Percentiles rank a stretch among this genome's conserved stretches.
These are phyloP conservation scores for Microctonus hyperodae DNA, from an alignment of 2,888 invertebrate genomes.

Conservation along the genomic window DNA sequence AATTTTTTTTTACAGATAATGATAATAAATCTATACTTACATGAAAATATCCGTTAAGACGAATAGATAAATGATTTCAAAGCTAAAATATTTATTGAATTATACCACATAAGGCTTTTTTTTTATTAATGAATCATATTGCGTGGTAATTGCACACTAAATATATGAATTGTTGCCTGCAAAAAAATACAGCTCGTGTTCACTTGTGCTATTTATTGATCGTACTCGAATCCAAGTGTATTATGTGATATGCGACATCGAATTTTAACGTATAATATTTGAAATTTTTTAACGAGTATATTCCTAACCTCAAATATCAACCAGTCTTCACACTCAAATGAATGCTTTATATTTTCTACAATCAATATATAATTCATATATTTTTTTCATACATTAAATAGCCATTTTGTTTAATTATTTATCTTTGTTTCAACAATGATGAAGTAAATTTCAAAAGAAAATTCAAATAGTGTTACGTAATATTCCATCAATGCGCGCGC, in stretches of 20 bases:
- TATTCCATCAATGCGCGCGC: no score
- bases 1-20: no score
- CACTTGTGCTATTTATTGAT: conserved; percentile 18
- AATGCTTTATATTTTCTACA: no score
- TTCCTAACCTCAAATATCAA: neutral
- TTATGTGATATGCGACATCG: conserved; percentile 14
- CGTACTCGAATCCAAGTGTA: conserved; percentile 16
- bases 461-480: no score
- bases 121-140: conserved; percentile 17
- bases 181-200: conserved; percentile 1
- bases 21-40: no score
- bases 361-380: no score
- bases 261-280: neutral
- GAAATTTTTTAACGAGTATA: neutral
- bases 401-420: no score
- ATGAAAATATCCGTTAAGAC: conserved; percentile 31
- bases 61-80: conserved; percentile 29
- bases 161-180: neutral
- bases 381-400: no score
- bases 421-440: no score
- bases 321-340: neutral
- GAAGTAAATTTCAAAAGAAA: no score
- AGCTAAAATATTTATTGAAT: conserved; percentile 33
- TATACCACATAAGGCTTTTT: conserved; percentile 35
- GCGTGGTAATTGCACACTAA: neutral